These are phyloP conservation scores for Agrotis clavis DNA, from an alignment of 2,888 invertebrate species.

Conservation along the genomic window DNA sequence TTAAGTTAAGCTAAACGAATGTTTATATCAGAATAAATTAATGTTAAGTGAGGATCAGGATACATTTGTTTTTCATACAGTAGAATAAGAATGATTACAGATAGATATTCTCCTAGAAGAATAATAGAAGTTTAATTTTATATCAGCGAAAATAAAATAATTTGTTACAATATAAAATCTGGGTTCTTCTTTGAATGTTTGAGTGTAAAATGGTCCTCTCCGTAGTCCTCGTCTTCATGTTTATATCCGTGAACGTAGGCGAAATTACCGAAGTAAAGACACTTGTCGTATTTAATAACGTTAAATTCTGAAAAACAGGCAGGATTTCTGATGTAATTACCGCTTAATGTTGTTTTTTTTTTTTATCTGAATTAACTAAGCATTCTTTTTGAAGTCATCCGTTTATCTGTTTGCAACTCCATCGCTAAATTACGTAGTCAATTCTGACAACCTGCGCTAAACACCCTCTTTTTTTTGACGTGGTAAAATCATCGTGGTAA, in stretches of 20 bases:
- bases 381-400: background rate
- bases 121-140: conserved; percentile 46
- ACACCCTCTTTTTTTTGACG: background rate
- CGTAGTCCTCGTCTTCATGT: conserved; percentile 83
- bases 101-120: conserved; percentile 12
- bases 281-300: conserved; percentile 80
- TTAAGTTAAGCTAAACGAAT: conserved; percentile 2
- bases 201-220: conserved; percentile 76
- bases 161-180: conserved; percentile 70
- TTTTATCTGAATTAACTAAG: too few relatives aligned
- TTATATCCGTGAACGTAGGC: conserved; percentile 86
- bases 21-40: conserved; percentile 3
- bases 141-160: conserved; percentile 34
- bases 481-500: too few relatives aligned
- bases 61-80: background rate
- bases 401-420: too few relatives aligned
- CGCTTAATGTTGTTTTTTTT: too few relatives aligned
- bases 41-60: background rate
- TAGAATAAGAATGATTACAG: background rate
- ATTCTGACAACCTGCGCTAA: background rate
- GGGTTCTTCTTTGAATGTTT: conserved; percentile 80
- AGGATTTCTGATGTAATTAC: too few relatives aligned
- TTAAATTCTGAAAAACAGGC: conserved; percentile 74
- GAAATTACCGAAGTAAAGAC: conserved; percentile 85
- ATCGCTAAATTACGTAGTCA: background rate